Conservation (phyloP, 2,797 vertebrate species). For the Setipinna tenuifilis region DNA sequence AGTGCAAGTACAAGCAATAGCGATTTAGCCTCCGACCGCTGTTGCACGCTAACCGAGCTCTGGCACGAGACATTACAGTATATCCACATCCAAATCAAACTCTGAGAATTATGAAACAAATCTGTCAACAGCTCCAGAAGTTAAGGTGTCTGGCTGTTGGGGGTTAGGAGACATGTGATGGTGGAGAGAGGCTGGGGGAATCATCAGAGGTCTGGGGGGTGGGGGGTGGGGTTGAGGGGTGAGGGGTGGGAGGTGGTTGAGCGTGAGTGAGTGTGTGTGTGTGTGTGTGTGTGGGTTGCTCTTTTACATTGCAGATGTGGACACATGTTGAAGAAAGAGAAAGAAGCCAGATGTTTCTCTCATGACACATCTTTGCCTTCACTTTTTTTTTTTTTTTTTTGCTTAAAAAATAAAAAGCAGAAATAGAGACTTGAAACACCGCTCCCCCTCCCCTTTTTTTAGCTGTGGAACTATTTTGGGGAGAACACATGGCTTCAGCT, state of each 20-base stretch:
- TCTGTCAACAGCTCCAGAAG: conserved; percentile 6
- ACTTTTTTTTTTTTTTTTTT: too few relatives aligned
- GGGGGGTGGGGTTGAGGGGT: background rate
- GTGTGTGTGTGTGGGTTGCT: conserved; percentile 4
- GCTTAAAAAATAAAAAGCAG: background rate
- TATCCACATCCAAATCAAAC: conserved; percentile 10
- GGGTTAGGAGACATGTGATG: background rate
- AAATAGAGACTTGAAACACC: conserved; percentile 17
- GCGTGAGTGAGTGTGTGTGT: too few relatives aligned
- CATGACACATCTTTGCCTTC: conserved; percentile 37
- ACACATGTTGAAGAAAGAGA: conserved; percentile 27
- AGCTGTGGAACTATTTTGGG: background rate
- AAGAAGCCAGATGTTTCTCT: conserved; percentile 57
- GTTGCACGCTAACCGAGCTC: background rate
- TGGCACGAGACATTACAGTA: background rate
- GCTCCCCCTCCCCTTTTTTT: background rate
- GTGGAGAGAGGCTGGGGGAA: background rate
- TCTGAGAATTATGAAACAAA: conserved; percentile 23
- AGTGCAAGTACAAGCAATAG: background rate
- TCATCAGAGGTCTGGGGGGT: background rate
- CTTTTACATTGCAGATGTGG: conserved; percentile 22
- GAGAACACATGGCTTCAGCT: background rate
- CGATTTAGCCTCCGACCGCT: background rate
- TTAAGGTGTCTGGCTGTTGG: conserved; percentile 17
- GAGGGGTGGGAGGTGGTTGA: background rate